A percentile compares a stretch with the other conserved stretches of the same genome.
These are phyloP conservation scores for Sylvia borin DNA, from an alignment of 2,797 vertebrate species.

Conservation along the genomic window DNA sequence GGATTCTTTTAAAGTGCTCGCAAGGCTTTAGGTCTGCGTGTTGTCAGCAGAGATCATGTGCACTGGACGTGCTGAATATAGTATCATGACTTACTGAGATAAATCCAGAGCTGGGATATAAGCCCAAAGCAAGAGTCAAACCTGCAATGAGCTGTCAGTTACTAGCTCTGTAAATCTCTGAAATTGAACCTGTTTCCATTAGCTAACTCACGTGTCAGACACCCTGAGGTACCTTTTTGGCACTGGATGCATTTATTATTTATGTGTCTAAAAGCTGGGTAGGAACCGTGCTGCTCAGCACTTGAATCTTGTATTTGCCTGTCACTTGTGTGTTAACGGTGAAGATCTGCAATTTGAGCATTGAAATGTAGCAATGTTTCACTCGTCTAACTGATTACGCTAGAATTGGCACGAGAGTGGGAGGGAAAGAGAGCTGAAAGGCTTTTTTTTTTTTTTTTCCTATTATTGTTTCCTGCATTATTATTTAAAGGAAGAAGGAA, in stretches of 20 bases:
- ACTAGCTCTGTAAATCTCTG: not conserved
- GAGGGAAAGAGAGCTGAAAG: slow-evolving; percentile 45
- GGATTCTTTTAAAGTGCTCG: not conserved
- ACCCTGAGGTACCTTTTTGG: slow-evolving; percentile 16
- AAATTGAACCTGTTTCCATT: not conserved
- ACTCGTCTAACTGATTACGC: slow-evolving; percentile 34
- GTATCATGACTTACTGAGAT: slow-evolving; percentile 34
- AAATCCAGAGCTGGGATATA: slow-evolving; percentile 40
- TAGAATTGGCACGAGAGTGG: slow-evolving; percentile 59
- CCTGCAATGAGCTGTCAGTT: not conserved
- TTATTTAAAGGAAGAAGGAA: slow-evolving; percentile 48
- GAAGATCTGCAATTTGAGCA: slow-evolving; percentile 50
- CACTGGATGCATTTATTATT: not conserved
- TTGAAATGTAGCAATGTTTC: slow-evolving; percentile 56
- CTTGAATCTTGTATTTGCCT: not conserved
- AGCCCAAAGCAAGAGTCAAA: not conserved
- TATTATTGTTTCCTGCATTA: slow-evolving; percentile 34
- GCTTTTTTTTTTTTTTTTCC: not conserved
- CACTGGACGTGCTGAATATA: slow-evolving; percentile 27
- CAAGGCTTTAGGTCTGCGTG: not conserved
- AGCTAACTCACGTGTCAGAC: not conserved
- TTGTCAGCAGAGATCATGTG: slow-evolving; percentile 20
- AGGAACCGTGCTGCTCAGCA: slow-evolving; percentile 12
- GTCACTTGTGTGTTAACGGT: slow-evolving; percentile 5
- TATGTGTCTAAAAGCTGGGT: slow-evolving; percentile 41